phyloP scores from a whole-genome alignment of 2,888 invertebrate species.

The Rhaphigaster nebulosa region DNA sequence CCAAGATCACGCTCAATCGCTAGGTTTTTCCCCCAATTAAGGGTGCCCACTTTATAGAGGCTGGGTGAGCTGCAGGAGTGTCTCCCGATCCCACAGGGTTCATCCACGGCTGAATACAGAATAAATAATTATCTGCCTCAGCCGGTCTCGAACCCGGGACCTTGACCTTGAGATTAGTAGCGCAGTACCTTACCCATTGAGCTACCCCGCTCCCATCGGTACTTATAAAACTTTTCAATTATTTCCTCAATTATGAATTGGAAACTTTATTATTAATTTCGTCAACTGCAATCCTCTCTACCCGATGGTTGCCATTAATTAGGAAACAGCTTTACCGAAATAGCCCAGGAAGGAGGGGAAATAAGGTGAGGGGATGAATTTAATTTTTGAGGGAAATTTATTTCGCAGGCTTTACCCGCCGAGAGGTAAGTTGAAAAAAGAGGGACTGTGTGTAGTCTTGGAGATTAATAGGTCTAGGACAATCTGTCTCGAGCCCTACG shows the following conservation, averaged over 20 bases:
- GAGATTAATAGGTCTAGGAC: conserved; percentile 20
- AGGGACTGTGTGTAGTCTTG: not conserved
- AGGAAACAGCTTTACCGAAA: not conserved
- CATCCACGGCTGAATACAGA: no score
- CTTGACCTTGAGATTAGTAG: no score
- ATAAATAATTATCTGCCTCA: no score
- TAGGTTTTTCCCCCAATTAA: no score
- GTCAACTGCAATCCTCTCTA: not conserved
- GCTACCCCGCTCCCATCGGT: no score
- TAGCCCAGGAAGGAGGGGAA: not conserved
- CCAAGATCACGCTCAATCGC: no score
- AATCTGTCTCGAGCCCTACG: not conserved
- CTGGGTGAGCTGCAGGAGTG: no score
- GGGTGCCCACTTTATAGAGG: no score
- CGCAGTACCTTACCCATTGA: no score
- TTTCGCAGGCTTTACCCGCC: not conserved
- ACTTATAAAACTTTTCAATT: not conserved
- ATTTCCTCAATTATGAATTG: not conserved
- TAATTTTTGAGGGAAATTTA: not conserved
- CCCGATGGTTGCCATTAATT: not conserved
- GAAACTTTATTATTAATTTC: not conserved
- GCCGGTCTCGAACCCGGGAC: no score
- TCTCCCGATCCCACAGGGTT: no score
- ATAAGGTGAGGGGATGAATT: not conserved
- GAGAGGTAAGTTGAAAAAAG: not conserved